Base-by-base conservation (phyloP, 2,797 vertebrate genomes). In the Pagetopsis macropterus region DNA sequence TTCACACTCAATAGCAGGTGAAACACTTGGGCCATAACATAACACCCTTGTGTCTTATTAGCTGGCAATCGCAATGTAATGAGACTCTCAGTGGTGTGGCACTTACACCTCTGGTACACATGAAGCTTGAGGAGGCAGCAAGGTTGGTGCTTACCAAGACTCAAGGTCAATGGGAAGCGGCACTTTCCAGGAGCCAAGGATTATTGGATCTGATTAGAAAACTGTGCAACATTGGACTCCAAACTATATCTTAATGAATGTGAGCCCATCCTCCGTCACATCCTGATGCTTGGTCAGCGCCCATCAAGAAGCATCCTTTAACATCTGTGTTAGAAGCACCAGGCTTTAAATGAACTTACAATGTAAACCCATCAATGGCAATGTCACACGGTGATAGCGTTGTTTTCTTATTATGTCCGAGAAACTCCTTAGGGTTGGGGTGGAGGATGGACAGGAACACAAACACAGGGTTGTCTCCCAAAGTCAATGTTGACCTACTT, bases 21-120 rank as follows among this genome's bases (percentile, higher is more conserved):
- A 75, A 52, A 59, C 49, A 58, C 65, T n/a, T 3, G 1, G 31
- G 51, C 67, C 49, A 21, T 80, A 60, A 78, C 73, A 70, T 56
- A 43, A 57, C 14, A 50, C 62, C 43, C 65, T 55, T 52, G 72
- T 75, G 75, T 63, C 71, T 80, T 80, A 72, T 82, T 81, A 81
- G 60, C 14, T 40, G 57, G 21, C 65, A 51, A 61, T 82, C 64
- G 40, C 45, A 61, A 52, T 19, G 33, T 64, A 81, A 76, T 71
- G 57, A 48, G 48, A 23, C 57, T 61, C 57, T 51, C 61, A 23
- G 21, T 23, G 37, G 54, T 0, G 55, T 3, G 17, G 41, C 49
- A 3, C 52, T 57, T 23, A 64, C 45, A 43, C 31, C 1, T 19
- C 52, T 2, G 15, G 56, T 40, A 55, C 69, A 66, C 41, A 58